phyloP scores from a whole-genome alignment of 1,140 invertebrate genomes.

The Megalopta genalis region DNA sequence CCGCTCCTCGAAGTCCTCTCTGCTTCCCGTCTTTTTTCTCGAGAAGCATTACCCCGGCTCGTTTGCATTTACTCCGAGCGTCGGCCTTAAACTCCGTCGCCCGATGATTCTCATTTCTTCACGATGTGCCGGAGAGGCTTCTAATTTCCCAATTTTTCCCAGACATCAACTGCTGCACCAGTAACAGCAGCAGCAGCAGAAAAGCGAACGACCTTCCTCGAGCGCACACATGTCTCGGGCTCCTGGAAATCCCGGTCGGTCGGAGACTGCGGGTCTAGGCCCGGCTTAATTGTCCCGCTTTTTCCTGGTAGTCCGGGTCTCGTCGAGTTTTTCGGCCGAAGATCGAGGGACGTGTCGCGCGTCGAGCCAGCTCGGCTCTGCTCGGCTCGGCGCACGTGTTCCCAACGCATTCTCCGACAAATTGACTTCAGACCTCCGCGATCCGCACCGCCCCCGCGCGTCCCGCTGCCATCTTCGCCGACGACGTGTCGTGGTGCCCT shows the following conservation, averaged over 20 bases:
- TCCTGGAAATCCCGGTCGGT: constrained; percentile 18
- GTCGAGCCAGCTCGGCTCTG: too few species aligned
- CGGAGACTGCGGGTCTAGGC: constrained; percentile 70
- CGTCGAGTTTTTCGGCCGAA: constrained; percentile 43
- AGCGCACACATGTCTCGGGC: constrained; percentile 18
- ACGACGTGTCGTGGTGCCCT: constrained; percentile 30
- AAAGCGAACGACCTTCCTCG: background rate
- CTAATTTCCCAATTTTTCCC: constrained; percentile 8
- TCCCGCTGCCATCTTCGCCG: background rate
- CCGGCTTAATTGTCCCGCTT: constrained; percentile 63
- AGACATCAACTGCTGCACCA: too few species aligned
- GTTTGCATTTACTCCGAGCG: background rate
- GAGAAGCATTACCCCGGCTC: background rate
- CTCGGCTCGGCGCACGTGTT: constrained; percentile 72
- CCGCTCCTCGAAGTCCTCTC: too few species aligned
- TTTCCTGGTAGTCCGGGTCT: constrained; percentile 42
- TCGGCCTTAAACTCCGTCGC: background rate
- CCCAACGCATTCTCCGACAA: constrained; percentile 78
- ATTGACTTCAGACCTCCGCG: constrained; percentile 79
- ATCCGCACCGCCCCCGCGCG: constrained; percentile 36
- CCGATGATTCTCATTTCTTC: background rate
- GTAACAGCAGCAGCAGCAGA: too few species aligned
- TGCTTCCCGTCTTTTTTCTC: background rate
- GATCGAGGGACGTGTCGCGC: constrained; percentile 16
- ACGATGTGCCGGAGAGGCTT: background rate